These are phyloP conservation scores for Phytoseiulus persimilis DNA, from an alignment of 2,888 invertebrate species.

Conservation along the genomic window DNA sequence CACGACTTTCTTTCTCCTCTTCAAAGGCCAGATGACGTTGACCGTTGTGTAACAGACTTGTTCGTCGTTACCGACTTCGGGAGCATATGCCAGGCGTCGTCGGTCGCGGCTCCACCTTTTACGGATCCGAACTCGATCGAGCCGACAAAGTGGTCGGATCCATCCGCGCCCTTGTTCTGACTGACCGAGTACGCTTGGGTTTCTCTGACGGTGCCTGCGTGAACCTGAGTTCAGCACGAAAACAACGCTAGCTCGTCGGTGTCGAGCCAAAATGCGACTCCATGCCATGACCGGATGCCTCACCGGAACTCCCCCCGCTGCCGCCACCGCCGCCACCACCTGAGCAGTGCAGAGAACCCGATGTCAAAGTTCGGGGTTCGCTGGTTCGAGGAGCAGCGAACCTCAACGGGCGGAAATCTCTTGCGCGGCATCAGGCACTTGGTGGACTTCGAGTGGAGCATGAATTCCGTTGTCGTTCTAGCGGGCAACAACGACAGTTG, in stretches of 20 bases:
- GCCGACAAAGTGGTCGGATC: too few relatives aligned
- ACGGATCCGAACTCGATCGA: background rate
- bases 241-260: background rate
- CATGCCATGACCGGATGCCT: background rate
- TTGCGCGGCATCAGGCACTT: too few relatives aligned
- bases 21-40: constrained; percentile 5
- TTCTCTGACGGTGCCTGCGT: too few relatives aligned
- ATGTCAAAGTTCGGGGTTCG: constrained; percentile 5
- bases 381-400: background rate
- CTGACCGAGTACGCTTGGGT: too few relatives aligned
- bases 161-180: too few relatives aligned
- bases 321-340: background rate
- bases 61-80: background rate
- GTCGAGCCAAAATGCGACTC: background rate
- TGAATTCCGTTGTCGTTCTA: background rate
- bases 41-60: constrained; percentile 5
- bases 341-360: background rate
- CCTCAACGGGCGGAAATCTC: background rate
- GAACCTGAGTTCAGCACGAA: too few relatives aligned
- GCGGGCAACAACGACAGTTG: background rate
- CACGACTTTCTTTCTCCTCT: background rate
- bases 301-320: background rate
- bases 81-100: background rate
- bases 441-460: too few relatives aligned
- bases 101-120: background rate